phyloP scores from a whole-genome alignment of 2,888 invertebrate genomes.

The Drosophila tanythrix region DNA sequence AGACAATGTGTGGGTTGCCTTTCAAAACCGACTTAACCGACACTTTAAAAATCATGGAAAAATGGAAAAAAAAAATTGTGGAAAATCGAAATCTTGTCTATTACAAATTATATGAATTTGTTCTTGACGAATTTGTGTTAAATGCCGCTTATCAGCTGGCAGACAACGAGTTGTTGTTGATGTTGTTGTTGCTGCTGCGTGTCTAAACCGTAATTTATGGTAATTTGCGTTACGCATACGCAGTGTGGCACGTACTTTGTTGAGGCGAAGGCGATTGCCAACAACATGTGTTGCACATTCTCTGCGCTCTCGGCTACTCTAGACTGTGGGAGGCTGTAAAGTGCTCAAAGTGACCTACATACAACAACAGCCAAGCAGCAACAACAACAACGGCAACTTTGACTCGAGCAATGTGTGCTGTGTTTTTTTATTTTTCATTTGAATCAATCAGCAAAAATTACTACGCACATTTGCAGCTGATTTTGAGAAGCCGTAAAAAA shows the following conservation, averaged over 20 bases:
- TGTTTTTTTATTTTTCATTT: slow-evolving; percentile 45
- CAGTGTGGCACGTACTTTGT: slow-evolving; percentile 63
- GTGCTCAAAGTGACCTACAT: slow-evolving; percentile 74
- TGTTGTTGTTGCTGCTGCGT: slow-evolving; percentile 23
- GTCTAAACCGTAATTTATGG: slow-evolving; percentile 70
- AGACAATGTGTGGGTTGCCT: slow-evolving; percentile 68
- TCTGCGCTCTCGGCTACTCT: slow-evolving; percentile 6
- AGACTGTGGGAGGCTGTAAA: slow-evolving; percentile 70
- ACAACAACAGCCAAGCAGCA: slow-evolving; percentile 28
- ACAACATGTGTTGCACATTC: slow-evolving; percentile 54
- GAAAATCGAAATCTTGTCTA: slow-evolving; percentile 39
- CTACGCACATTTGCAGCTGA: slow-evolving; percentile 76
- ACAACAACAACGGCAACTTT: slow-evolving; percentile 35
- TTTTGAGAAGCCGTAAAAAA: slow-evolving; percentile 62
- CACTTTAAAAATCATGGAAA: slow-evolving; percentile 11
- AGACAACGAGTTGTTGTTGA: slow-evolving; percentile 15
- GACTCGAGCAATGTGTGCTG: slow-evolving; percentile 43
- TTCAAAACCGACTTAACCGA: slow-evolving; percentile 43
- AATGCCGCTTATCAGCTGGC: slow-evolving; percentile 68
- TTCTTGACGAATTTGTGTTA: slow-evolving; percentile 63
- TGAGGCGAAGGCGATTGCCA: slow-evolving; percentile 22
- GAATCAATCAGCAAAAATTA: slow-evolving; percentile 76
- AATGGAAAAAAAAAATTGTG: slow-evolving; percentile 6
- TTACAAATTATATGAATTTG: slow-evolving; percentile 46
- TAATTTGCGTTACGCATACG: slow-evolving; percentile 78